Conservation (phyloP, 2,113 vertebrate genomes). For the Embiotoca jacksoni region DNA sequence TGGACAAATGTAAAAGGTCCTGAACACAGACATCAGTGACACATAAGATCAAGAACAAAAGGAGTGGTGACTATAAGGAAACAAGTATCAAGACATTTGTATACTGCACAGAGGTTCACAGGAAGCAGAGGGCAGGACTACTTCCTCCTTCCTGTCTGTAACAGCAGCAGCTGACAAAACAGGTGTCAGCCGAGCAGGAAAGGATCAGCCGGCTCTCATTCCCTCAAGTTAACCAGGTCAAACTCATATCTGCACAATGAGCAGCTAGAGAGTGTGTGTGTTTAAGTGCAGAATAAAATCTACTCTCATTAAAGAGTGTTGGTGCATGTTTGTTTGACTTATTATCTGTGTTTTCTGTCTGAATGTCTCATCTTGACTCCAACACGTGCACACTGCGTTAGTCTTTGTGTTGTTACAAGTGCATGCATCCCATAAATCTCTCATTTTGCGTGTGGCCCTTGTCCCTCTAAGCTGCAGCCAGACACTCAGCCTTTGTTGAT, state of each 20-base stretch:
- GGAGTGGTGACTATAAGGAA: slow-evolving; percentile 36
- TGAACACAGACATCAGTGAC: background rate
- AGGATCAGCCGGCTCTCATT: slow-evolving; percentile 23
- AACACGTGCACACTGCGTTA: background rate
- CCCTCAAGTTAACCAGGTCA: slow-evolving; percentile 64
- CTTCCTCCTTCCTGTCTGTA: slow-evolving; percentile 65
- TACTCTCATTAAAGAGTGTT: background rate
- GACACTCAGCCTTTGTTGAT: slow-evolving; percentile 37
- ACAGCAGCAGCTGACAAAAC: slow-evolving; percentile 35
- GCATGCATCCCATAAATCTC: slow-evolving; percentile 7
- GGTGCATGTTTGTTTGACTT: background rate
- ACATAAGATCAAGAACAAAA: slow-evolving; percentile 31
- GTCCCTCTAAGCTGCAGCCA: slow-evolving; percentile 8
- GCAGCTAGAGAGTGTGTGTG: background rate
- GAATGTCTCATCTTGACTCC: background rate
- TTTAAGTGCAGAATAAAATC: no score
- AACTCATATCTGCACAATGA: slow-evolving; percentile 58
- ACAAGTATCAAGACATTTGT: slow-evolving; percentile 26
- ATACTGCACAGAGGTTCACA: slow-evolving; percentile 23
- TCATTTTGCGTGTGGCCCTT: slow-evolving; percentile 50
- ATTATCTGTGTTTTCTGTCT: background rate
- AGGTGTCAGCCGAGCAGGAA: slow-evolving; percentile 33
- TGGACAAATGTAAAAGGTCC: background rate
- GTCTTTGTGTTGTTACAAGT: slow-evolving; percentile 28
- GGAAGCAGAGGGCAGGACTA: slow-evolving; percentile 56